Evolutionary conservation across 2,797 vertebrate species (phyloP), one percentile per base, ranked within the genome.

Genomic region (Dallia pectoralis): DNA sequence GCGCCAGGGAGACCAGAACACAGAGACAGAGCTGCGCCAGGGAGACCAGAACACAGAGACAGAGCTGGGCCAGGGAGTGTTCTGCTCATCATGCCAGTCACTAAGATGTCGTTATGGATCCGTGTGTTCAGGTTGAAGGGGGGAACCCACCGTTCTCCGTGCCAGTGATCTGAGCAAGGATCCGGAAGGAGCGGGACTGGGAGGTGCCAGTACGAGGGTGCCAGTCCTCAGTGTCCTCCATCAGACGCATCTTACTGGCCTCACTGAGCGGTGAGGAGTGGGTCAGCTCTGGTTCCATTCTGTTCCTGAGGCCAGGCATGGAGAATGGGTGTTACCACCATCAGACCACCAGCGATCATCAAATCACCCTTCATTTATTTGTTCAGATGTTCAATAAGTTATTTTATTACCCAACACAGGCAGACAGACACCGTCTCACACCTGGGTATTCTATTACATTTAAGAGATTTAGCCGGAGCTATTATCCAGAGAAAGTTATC

Each of bases 191-290:
- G 72, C 98, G 95, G 14, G 97, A 99, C 88, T 99, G 98, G 32
- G 93, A 94, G 0, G 95, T 97, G 51, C 97, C 95, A 0, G 94
- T 93, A 8, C 95, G 91, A 0, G 96, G 95, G 25, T 94, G 96
- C 98, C 98, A 99, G 83, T 99, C 97, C 82, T 99, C 98, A 0
- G 97, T 96, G 85, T 99, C 97, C 81, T 99, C 97, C 0, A 99
- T 96, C 88, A 99, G 88, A 1, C 97, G 93, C 86, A 96, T 97
- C 93, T 98, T 98, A 87, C 97, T 99, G 85, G 96, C 90, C 1
- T 98, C 96, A 0, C 93, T 95, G 47, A 92, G 91, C 2, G 91
- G 89, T 0, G 95, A 88, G 0, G 82, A 84, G 18, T 94, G 93
- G 73, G 90, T 94, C 79, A 91, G 85, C 74, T 95, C 94, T 0